Evolutionary conservation across 2,888 invertebrate species (phyloP), one percentile per base, ranked within the genome.

Genomic region (Achlya flavicornis): DNA sequence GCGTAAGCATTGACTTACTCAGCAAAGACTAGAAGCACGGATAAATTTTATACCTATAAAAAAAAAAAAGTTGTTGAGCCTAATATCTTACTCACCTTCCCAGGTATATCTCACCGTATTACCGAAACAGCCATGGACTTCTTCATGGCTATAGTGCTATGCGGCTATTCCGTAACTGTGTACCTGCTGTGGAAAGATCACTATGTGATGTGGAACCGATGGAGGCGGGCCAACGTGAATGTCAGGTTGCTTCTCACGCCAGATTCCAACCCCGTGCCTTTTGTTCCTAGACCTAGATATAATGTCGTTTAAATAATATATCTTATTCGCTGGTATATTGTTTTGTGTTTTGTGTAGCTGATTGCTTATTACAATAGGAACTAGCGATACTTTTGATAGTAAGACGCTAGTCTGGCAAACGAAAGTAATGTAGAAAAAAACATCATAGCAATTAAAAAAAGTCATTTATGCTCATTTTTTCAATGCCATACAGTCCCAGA

Each of bases 151-250:
- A 92, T 96, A 67, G 95, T 96, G 5, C 83, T 95, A 6, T 89
- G 95, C 64, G 96, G 96, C 0, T 96, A 96, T 79, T 83, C 94
- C 0, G 93, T 95, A 19, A 96, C 96, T 0, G 92, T 96, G 6
- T 96, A 95, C 81, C 85, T 96, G 35, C 88, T 96, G 10, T 93
- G 95, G 84, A 95, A 95, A 82, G 96, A 96, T 76, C 96, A 96
- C 74, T 93, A 95, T 74, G 90, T 94, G 16, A 95, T 96, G 76
- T 96, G 96, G 96, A 96, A 96, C 79, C 91, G 95, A 58, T 96
- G 96, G 96, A 94, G 96, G 87, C 93, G 94, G 46, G 94, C 94
- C 62, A 95, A 95, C 48, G 95, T 96, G 26, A 95, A 96, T 78
- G 95, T 96, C 58, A 91, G 95, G 60, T 85, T 96, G 16, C 83